A percentile compares a stretch with the other conserved stretches of the same genome.
Conservation (phyloP, 2,888 invertebrate species). For the Papilio gigon region DNA sequence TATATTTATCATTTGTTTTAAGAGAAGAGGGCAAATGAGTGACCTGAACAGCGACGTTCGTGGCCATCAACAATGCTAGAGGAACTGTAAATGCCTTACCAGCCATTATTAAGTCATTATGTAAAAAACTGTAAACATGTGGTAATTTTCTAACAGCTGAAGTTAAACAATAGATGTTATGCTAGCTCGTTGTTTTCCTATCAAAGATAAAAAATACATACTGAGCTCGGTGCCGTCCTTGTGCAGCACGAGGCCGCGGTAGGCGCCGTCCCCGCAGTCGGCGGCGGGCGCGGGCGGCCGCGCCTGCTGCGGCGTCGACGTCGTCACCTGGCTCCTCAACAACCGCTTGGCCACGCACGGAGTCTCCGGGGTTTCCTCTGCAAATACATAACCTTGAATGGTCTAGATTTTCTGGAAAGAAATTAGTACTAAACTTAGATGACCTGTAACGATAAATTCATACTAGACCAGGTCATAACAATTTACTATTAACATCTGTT, state of each 20-base stretch:
- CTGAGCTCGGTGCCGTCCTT: slow-evolving; percentile 76
- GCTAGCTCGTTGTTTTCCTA: too few species aligned
- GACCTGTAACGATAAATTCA: background rate
- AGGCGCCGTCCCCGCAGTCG: slow-evolving; percentile 66
- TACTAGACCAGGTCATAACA: too few species aligned
- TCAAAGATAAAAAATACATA: slow-evolving; percentile 52
- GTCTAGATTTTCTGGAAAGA: background rate
- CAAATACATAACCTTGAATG: background rate
- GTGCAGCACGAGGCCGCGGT: slow-evolving; percentile 70
- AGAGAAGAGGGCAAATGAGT: too few species aligned
- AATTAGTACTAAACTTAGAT: background rate
- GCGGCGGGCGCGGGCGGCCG: slow-evolving; percentile 45
- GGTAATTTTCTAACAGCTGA: too few species aligned
- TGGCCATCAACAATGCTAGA: too few species aligned
- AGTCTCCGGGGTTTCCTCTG: slow-evolving; percentile 64
- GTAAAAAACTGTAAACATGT: too few species aligned
- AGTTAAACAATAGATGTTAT: too few species aligned
- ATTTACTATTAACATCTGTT: too few species aligned
- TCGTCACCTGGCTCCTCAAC: slow-evolving; percentile 61
- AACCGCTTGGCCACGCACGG: slow-evolving; percentile 60
- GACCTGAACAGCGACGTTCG: too few species aligned
- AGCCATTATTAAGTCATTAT: too few species aligned
- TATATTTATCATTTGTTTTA: too few species aligned
- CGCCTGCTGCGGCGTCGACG: slow-evolving; percentile 70
- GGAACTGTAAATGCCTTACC: too few species aligned